Conservation (phyloP, 2,888 invertebrate genomes). For the Tenthredo distinguenda region DNA sequence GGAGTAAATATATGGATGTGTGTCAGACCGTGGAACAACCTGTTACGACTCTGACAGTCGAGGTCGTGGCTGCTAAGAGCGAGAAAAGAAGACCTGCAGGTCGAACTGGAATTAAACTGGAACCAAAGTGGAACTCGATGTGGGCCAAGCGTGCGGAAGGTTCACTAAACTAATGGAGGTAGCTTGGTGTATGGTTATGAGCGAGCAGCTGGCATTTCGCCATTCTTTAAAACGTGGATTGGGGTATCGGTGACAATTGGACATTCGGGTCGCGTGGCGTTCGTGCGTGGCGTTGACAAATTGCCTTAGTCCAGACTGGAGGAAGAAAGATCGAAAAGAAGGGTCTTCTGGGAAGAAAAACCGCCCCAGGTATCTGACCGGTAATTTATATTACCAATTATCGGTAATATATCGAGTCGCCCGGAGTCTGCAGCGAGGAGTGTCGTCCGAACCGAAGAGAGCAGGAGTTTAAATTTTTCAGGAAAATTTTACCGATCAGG, state of each 20-base stretch:
- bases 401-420: background rate
- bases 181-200: constrained; percentile 17
- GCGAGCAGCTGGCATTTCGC: constrained; percentile 46
- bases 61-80: constrained; percentile 21
- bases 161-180: constrained; percentile 59
- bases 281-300: constrained; percentile 47
- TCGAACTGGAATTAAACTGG: constrained; percentile 45
- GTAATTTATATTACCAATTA: background rate
- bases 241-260: constrained; percentile 43
- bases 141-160: constrained; percentile 65
- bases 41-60: constrained; percentile 41
- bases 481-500: background rate
- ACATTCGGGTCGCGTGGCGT: constrained; percentile 51
- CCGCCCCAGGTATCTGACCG: background rate
- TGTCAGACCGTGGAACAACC: constrained; percentile 47
- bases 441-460: background rate
- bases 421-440: background rate
- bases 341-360: background rate
- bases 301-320: background rate
- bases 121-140: constrained; percentile 56
- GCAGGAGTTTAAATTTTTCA: background rate
- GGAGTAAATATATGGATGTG: constrained; percentile 18
- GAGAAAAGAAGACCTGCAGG: background rate
- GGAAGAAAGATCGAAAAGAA: background rate
- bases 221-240: constrained; percentile 21